Percentiles rank a stretch among this genome's conserved stretches.
These are phyloP conservation scores for Nomada fabriciana DNA, from an alignment of 2,888 invertebrate genomes.

Conservation along the genomic window DNA sequence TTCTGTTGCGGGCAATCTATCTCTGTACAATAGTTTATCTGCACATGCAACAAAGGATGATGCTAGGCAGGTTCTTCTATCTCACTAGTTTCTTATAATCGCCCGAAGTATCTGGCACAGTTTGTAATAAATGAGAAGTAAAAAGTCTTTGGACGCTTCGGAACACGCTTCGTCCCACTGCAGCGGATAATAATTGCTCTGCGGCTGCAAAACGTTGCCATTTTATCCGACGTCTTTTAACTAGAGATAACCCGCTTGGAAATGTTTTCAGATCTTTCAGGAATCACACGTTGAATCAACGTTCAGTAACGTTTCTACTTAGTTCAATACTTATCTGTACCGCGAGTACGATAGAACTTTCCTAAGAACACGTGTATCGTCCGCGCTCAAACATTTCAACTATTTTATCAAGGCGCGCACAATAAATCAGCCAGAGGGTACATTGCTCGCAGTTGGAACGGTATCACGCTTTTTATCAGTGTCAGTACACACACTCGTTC, in stretches of 20 bases:
- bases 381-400: background rate
- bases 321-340: too few species aligned
- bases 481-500: constrained; percentile 80
- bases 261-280: background rate
- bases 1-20: constrained; percentile 66
- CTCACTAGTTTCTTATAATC: too few species aligned
- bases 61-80: background rate
- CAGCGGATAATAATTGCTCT: too few species aligned
- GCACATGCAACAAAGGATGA: too few species aligned
- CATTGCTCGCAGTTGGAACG: constrained; percentile 77
- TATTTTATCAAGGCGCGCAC: background rate
- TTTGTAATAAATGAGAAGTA: too few species aligned
- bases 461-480: constrained; percentile 83
- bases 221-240: too few species aligned
- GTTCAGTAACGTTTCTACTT: too few species aligned
- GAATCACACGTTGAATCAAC: too few species aligned
- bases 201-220: too few species aligned
- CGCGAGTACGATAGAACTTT: background rate
- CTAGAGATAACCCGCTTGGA: background rate
- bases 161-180: too few species aligned
- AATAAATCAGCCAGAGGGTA: constrained; percentile 1
- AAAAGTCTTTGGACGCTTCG: too few species aligned
- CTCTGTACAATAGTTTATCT: background rate
- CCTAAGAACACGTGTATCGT: background rate
- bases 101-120: background rate